Percentiles rank a stretch among this genome's conserved stretches.
Evolutionary conservation across 2,113 vertebrate species (phyloP).

Genomic region (Hyaena hyaena): DNA sequence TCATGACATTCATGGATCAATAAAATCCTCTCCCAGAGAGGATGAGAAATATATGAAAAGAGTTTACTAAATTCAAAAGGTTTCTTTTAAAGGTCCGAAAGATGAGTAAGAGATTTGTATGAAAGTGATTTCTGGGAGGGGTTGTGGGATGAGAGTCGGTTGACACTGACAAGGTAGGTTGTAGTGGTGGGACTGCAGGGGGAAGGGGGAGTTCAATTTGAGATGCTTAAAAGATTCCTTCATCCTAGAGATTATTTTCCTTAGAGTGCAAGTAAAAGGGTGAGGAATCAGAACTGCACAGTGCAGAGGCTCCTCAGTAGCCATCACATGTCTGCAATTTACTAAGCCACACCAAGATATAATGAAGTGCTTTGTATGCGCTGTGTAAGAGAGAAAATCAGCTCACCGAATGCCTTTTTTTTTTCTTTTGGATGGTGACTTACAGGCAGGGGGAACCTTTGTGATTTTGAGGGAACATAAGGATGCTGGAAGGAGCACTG

Average conservation of each 20-base stretch:
- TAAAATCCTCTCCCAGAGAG: conserved; percentile 70
- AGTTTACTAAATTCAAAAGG: conserved; percentile 62
- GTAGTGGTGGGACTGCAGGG: too few species aligned
- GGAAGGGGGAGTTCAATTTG: not conserved
- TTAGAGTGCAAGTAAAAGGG: not conserved
- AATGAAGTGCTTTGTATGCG: conserved; percentile 78
- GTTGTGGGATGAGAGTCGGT: not conserved
- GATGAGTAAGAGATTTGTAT: conserved; percentile 35
- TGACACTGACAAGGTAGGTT: not conserved
- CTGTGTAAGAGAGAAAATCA: conserved; percentile 52
- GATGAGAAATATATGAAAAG: conserved; percentile 57
- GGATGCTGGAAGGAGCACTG: conserved; percentile 20
- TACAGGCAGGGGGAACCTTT: conserved; percentile 62
- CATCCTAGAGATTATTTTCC: conserved; percentile 37
- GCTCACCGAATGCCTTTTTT: conserved; percentile 59
- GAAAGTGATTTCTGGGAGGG: not conserved
- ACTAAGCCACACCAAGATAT: conserved; percentile 42
- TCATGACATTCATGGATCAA: conserved; percentile 69
- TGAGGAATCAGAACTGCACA: not conserved
- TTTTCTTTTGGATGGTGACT: conserved; percentile 49
- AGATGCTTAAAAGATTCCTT: not conserved
- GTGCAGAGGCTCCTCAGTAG: not conserved
- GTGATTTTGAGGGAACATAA: conserved; percentile 58
- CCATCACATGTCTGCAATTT: conserved; percentile 43
- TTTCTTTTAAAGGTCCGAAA: conserved; percentile 60